Conservation (phyloP, 2,888 invertebrate genomes). For the Uloborus plumipes region DNA sequence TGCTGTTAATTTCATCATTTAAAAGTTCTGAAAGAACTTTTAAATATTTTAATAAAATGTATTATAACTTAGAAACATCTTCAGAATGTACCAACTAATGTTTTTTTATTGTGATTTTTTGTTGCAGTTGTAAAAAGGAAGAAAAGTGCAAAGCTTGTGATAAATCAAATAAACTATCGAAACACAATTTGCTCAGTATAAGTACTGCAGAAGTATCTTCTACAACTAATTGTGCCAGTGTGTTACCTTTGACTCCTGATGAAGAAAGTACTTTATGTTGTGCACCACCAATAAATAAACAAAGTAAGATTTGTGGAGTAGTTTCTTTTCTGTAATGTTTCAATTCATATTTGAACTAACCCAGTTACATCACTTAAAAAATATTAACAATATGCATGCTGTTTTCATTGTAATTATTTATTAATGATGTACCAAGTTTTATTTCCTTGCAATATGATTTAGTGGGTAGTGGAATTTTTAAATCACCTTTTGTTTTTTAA, state of each 20-base stretch:
- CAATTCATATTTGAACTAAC: no score
- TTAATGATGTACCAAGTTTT: no score
- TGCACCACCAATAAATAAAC: conserved; percentile 4
- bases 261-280: conserved; percentile 26
- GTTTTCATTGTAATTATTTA: no score
- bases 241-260: conserved; percentile 66
- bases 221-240: conserved; percentile 65
- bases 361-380: background rate
- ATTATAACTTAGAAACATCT: background rate
- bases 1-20: no score
- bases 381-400: background rate
- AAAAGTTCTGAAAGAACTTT: no score
- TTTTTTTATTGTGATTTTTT: no score
- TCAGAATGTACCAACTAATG: background rate
- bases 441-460: no score
- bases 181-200: conserved; percentile 18
- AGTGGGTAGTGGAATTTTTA: no score
- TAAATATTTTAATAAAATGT: no score
- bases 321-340: background rate
- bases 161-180: conserved; percentile 43
- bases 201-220: conserved; percentile 48
- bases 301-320: conserved; percentile 5
- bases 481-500: no score
- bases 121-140: conserved; percentile 53
- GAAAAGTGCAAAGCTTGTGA: conserved; percentile 60